A percentile compares a stretch with the other conserved stretches of the same genome.
Conservation (phyloP, 1,140 invertebrate species). For the Portunus trituberculatus region DNA sequence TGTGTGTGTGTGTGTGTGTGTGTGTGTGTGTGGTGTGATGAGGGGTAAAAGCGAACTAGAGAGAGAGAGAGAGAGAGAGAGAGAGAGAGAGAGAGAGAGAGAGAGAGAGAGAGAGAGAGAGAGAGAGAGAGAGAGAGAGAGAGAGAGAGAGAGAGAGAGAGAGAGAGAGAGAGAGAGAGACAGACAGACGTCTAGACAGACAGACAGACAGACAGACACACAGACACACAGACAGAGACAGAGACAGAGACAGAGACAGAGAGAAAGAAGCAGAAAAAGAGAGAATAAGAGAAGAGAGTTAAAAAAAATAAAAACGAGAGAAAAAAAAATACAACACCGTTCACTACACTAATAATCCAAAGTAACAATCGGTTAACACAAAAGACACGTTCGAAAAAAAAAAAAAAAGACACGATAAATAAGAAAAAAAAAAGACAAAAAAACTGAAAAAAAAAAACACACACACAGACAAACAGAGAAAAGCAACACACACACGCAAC, state of each 20-base stretch:
- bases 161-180: conserved; percentile 15
- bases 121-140: not conserved
- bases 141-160: conserved; percentile 9
- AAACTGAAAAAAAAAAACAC: not conserved
- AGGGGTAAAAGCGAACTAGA: not conserved
- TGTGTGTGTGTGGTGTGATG: too few species aligned
- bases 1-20: too few species aligned
- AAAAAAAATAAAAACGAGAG: too few species aligned
- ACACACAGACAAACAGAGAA: not conserved
- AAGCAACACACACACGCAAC: not conserved
- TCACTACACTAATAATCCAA: too few species aligned
- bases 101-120: not conserved
- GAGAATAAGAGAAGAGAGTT: too few species aligned
- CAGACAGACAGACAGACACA: too few species aligned
- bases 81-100: not conserved
- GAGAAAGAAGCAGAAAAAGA: too few species aligned
- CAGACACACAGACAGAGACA: too few species aligned
- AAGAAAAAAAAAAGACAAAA: not conserved
- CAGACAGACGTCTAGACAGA: not conserved
- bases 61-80: not conserved
- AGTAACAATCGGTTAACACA: too few species aligned
- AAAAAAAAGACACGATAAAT: not conserved
- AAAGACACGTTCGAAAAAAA: not conserved
- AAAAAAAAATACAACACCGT: too few species aligned
- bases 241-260: too few species aligned